These are phyloP conservation scores for Anser cygnoides DNA, from an alignment of 2,113 vertebrate genomes.

Conservation along the genomic window DNA sequence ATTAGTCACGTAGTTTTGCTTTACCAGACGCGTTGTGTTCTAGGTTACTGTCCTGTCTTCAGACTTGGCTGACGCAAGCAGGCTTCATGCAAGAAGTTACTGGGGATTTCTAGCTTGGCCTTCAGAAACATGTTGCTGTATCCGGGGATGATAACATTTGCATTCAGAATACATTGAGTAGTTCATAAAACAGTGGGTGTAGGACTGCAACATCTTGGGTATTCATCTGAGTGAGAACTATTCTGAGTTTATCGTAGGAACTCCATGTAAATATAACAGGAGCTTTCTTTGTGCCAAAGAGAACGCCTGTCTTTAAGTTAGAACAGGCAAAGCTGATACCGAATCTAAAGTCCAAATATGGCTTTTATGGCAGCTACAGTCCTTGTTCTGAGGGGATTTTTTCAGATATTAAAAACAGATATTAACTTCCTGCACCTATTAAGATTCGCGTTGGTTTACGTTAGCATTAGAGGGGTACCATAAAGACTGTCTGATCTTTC, in stretches of 20 bases:
- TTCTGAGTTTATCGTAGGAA: conserved; percentile 1
- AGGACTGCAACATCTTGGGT: neutral
- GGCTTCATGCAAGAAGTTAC: neutral
- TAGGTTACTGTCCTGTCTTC: neutral
- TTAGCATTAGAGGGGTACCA: neutral
- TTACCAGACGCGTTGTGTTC: neutral
- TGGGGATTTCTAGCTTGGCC: neutral
- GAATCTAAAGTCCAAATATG: neutral
- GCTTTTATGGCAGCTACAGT: conserved; percentile 6
- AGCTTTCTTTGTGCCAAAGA: conserved; percentile 11
- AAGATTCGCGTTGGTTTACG: conserved; percentile 20
- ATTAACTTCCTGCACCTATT: conserved; percentile 29
- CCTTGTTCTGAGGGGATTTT: conserved; percentile 19
- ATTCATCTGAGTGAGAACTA: neutral
- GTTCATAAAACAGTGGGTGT: neutral
- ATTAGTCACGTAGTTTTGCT: neutral
- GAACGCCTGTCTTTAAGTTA: neutral
- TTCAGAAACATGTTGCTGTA: neutral
- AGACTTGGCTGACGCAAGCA: neutral
- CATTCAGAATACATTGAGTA: neutral
- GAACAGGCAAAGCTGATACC: neutral
- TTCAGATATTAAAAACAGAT: neutral
- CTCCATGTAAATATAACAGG: neutral
- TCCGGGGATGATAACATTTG: neutral
- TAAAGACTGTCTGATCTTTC: conserved; percentile 40